Evolutionary conservation across 1,140 invertebrate genomes (phyloP).

Genomic region (Ceratitis capitata): DNA sequence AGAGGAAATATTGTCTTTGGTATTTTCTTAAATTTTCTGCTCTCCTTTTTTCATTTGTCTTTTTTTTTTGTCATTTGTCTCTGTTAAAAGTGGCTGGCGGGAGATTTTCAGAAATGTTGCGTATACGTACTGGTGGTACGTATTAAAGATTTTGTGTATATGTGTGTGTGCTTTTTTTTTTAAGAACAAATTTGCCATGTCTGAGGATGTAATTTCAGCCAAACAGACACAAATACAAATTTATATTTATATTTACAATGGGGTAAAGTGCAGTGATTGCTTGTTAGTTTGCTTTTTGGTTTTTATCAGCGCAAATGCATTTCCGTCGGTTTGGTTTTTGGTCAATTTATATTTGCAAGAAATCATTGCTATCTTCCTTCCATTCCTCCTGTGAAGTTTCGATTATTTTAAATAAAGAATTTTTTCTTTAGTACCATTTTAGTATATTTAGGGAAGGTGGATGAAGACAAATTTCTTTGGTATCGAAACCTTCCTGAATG

Average conservation of each 20-base stretch:
- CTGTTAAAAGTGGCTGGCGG: background rate
- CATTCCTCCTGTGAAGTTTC: no score
- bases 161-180: background rate
- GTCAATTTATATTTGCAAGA: no score
- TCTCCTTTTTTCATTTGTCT: background rate
- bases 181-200: background rate
- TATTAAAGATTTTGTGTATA: no score
- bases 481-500: no score
- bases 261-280: background rate
- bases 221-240: background rate
- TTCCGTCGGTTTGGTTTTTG: background rate
- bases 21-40: background rate
- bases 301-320: background rate
- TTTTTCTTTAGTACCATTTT: no score
- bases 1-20: background rate
- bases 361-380: no score
- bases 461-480: no score
- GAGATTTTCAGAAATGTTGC: background rate
- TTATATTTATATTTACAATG: background rate
- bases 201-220: background rate
- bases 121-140: background rate
- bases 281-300: background rate
- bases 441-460: no score
- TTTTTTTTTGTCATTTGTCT: background rate
- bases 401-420: no score